Base-by-base conservation (phyloP, 2,888 invertebrate species). In the Philhelius pedissequus region DNA sequence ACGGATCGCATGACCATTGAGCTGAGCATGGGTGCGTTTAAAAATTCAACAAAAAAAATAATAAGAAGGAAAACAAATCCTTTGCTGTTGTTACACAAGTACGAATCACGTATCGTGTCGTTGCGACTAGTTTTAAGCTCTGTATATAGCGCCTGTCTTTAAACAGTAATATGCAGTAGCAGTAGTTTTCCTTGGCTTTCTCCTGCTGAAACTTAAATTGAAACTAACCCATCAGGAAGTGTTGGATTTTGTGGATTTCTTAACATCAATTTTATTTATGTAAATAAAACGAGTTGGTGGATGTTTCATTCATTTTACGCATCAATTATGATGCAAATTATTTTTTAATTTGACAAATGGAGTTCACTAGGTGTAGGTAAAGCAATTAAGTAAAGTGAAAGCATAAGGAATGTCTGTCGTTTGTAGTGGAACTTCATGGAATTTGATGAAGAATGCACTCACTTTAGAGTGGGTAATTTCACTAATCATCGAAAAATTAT, bases 111-210 rank as follows among this genome's bases (percentile, higher is more conserved):
- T 20, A 20, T 6, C 7, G 5, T 11, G 11, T 32, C 1, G 1
- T 0, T 50, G 8, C 25, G 27, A 8, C 3, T 52, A 40, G 2
- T 43, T 43, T 43, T 9, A 18, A 43, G 40, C 15, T 15, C 0
- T 13, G 2, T 1, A 43, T 22, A 20, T 45, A 15, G 9, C 3
- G 27, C 22, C 5, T 13, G 35, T 8, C 5, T n/a, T 27, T 15
- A 13, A 48, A 13, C 15, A 25, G 8, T n/a, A 6, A 27, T 7
- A 9, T 32, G 32, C 56, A 77, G 77, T 84, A 56, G 32, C 56
- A 77, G 77, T 84, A 56, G 86, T 84, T 81, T 80, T 86, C 75
- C 84, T 84, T 86, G 78, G 84, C 68, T 86, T 76, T 77, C 71
- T 79, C 78, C 52, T n/a, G 32, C 15, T 30, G 13, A 32, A 56